Evolutionary conservation across 2,113 vertebrate species (phyloP).

Genomic region (Protobothrops mucrosquamatus): DNA sequence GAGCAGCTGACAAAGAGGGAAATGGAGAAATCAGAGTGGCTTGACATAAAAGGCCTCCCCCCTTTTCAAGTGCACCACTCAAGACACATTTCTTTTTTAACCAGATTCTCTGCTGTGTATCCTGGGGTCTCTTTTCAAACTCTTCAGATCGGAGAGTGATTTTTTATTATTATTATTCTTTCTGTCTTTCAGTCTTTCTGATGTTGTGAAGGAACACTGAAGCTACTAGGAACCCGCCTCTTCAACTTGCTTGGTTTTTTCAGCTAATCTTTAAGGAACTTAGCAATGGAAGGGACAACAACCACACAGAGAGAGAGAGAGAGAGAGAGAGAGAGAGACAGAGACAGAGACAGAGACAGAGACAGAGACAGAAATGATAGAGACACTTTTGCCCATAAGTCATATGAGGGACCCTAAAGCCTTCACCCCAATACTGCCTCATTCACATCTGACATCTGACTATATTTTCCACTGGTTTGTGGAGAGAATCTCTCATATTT

Average conservation of each 20-base stretch:
- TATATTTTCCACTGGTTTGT: not conserved
- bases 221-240: constrained; percentile 23
- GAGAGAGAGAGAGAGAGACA: too few relatives aligned
- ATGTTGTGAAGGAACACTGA: constrained; percentile 30
- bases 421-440: not conserved
- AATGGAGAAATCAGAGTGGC: constrained; percentile 8
- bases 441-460: not conserved
- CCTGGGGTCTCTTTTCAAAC: constrained; percentile 30
- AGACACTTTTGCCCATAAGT: not conserved
- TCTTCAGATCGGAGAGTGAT: constrained; percentile 32
- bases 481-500: not conserved
- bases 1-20: constrained; percentile 14
- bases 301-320: too few relatives aligned
- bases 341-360: too few relatives aligned
- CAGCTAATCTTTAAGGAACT: not conserved
- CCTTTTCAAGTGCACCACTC: constrained; percentile 47
- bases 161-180: constrained; percentile 23
- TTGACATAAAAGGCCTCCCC: constrained; percentile 21
- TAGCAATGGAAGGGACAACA: not conserved
- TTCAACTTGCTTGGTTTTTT: constrained; percentile 26
- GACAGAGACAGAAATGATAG: not conserved
- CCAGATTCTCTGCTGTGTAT: not conserved
- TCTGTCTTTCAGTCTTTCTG: constrained; percentile 48
- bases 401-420: not conserved
- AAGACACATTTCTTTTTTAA: constrained; percentile 38